Conservation (phyloP, 2,888 invertebrate genomes). For the Cenopis cana region DNA sequence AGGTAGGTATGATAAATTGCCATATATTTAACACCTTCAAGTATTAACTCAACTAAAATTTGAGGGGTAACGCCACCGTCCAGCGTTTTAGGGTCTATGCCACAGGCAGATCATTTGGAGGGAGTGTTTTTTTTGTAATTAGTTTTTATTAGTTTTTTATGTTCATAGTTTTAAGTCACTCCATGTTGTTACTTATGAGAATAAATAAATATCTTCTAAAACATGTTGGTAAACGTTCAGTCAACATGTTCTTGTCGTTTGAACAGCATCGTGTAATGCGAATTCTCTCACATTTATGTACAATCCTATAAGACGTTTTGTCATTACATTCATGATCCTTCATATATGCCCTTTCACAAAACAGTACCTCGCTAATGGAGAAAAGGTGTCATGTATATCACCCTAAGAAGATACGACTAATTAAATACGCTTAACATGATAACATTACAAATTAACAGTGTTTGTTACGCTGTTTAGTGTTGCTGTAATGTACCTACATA, state of each 20-base stretch:
- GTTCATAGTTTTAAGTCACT: too few species aligned
- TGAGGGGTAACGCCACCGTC: too few species aligned
- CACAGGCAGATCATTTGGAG: too few species aligned
- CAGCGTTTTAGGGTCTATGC: too few species aligned
- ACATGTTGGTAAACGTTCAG: not conserved
- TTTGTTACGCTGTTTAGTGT: conserved; percentile 20
- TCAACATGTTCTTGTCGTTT: conserved; percentile 19
- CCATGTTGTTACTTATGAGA: too few species aligned
- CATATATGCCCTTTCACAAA: conserved; percentile 5
- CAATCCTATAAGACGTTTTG: not conserved
- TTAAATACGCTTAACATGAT: conserved; percentile 42
- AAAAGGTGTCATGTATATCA: conserved; percentile 37
- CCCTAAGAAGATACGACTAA: conserved; percentile 30
- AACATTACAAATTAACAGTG: conserved; percentile 42
- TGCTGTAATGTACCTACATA: conserved; percentile 18
- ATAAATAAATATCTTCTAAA: too few species aligned
- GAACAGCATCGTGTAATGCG: not conserved
- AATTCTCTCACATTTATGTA: not conserved
- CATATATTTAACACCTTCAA: too few species aligned
- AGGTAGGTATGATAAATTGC: too few species aligned
- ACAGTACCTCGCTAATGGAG: conserved; percentile 29
- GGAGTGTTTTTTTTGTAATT: too few species aligned
- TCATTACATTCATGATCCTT: not conserved
- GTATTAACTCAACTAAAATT: not conserved
- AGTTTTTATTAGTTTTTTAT: too few species aligned